Base-by-base conservation (phyloP, 1,140 invertebrate genomes). In the Aphelenchoides avenae region DNA sequence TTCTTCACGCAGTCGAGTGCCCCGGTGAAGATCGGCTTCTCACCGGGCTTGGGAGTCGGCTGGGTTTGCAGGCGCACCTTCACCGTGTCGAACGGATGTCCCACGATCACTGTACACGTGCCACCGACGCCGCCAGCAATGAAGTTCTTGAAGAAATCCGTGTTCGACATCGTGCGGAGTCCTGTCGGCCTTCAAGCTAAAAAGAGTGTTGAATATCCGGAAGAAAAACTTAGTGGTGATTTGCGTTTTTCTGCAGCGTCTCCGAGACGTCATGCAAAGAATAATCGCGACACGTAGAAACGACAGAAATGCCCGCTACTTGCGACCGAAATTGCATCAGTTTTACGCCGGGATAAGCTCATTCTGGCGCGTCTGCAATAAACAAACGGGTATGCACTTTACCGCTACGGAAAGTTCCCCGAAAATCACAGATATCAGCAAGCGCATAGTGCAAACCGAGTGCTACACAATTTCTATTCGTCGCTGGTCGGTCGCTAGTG, bases 1-100 rank as follows among this genome's bases (percentile, higher is more conserved):
- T 94, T 91, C 61, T 83, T 85, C 18, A 89, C 86, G 83, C 92
- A 97, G 74, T 98, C 92, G 75, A 85, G 86, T 20, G 91, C 93
- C 46, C 93, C 91, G 43, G 76, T 80, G 73, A 93, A 98, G 24
- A 89, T 67, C 26, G 88, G 84, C 33, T 64, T 50, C 78, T 88
- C 80, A 3, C 89, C 89, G 11, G 85, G 81, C 50, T 80, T 76
- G 33, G 87, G 85, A 39, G 84, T 79, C 7, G 84, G 47, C 61
- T 44, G 66, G 7, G 92, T 96, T 82, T 96, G 91, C 42, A 96
- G 81, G 66, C 70, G 86, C 60, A 84, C 84, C 77, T 84, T 84
- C 29, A 84, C 80, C 2, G 84, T 84, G 67, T 85, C 93, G 63
- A 97, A 83, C 6, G 93, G 93, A 81, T 97, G 92, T 6, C 93